Percentiles rank a stretch among this genome's conserved stretches.
These are phyloP conservation scores for Anthopleura xanthogrammica DNA, from an alignment of 92 coral and sea anemone genomes.

Conservation along the genomic window DNA sequence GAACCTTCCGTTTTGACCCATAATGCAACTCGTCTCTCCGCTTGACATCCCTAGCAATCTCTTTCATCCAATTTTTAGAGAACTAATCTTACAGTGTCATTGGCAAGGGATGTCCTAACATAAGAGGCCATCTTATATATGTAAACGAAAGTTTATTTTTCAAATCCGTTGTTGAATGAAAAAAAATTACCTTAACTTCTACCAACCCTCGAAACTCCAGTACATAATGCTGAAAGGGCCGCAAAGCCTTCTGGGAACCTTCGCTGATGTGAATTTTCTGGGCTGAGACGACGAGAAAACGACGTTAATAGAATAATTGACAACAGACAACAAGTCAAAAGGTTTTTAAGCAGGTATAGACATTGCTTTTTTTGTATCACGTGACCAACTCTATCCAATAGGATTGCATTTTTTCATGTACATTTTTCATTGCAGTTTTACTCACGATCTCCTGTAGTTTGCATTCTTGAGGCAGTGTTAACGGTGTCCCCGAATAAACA, in stretches of 20 bases:
- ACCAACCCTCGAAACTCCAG: slow-evolving; percentile 38
- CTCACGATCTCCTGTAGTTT: slow-evolving; percentile 56
- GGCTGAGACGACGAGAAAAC: slow-evolving; percentile 24
- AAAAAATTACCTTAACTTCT: slow-evolving; percentile 46
- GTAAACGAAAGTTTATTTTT: no score
- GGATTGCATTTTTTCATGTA: background rate
- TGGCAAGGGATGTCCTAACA: no score
- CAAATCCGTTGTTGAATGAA: no score
- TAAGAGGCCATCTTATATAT: no score
- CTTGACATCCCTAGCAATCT: no score
- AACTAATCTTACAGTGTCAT: no score
- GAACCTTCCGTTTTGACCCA: no score
- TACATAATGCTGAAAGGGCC: slow-evolving; percentile 11
- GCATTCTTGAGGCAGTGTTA: slow-evolving; percentile 63
- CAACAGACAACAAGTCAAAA: background rate
- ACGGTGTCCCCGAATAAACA: slow-evolving; percentile 60
- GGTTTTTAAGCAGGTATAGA: background rate
- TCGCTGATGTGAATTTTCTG: slow-evolving; percentile 51
- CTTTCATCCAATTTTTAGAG: no score
- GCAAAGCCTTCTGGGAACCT: slow-evolving; percentile 28
- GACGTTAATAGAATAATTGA: background rate
- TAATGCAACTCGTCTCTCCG: no score
- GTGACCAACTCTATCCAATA: background rate
- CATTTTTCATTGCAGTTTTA: background rate
- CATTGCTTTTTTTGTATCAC: background rate